Conservation (phyloP, 2,797 vertebrate genomes). For the Oryzias dopingdopingensis region DNA sequence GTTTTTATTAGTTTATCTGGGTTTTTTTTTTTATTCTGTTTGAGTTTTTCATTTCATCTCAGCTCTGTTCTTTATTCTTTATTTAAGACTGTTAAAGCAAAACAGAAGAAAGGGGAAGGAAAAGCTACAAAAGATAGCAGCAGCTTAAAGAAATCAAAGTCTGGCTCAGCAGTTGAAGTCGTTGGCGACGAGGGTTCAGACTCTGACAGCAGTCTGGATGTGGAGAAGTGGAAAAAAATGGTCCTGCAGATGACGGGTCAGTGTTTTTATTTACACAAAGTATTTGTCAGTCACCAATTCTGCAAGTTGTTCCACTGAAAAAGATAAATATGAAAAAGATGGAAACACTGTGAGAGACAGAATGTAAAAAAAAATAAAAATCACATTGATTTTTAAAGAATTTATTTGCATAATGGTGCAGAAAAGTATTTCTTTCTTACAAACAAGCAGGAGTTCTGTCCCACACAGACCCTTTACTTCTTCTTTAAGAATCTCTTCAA, state of each 20-base stretch:
- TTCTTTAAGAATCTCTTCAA: no score
- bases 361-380: no score
- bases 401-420: no score
- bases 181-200: constrained; percentile 58
- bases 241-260: constrained; percentile 67
- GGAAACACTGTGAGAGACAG: no score
- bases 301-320: no score
- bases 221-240: constrained; percentile 79
- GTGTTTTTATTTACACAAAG: no score
- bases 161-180: neutral
- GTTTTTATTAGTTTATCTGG: neutral
- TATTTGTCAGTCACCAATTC: no score
- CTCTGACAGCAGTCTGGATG: constrained; percentile 80
- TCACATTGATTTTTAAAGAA: no score
- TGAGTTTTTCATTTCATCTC: neutral
- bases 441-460: no score
- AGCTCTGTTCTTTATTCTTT: neutral
- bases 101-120: constrained; percentile 46
- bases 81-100: constrained; percentile 32
- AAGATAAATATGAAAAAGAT: no score
- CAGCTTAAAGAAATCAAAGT: constrained; percentile 50
- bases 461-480: no score
- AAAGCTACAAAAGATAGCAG: constrained; percentile 20
- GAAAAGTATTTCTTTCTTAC: no score
- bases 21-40: neutral